These are phyloP conservation scores for Erythrocercus mccallii DNA, from an alignment of 2,113 vertebrate species.

Conservation along the genomic window DNA sequence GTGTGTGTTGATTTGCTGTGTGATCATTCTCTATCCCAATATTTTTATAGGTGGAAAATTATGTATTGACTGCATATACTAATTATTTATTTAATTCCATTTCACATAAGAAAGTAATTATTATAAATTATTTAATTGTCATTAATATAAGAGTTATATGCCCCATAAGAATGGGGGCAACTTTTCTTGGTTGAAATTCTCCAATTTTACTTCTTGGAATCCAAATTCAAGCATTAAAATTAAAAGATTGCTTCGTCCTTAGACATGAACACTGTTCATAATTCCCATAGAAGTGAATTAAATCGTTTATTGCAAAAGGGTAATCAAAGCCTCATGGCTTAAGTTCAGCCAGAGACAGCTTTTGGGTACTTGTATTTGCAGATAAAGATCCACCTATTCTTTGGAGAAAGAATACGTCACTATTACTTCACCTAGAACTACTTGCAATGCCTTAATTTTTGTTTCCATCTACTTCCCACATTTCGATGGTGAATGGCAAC, in stretches of 20 bases:
- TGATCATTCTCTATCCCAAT: background rate
- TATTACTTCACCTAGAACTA: background rate
- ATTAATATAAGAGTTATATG: background rate
- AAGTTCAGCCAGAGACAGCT: background rate
- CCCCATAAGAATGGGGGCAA: background rate
- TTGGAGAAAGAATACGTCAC: background rate
- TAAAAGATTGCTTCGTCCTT: background rate
- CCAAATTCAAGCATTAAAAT: background rate
- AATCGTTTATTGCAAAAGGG: background rate
- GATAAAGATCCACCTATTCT: background rate
- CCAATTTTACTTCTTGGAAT: background rate
- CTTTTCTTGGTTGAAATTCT: background rate
- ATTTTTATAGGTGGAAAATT: background rate
- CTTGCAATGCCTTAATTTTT: conserved; percentile 4
- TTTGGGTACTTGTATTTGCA: background rate
- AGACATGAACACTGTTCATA: background rate
- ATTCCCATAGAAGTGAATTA: background rate
- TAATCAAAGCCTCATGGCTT: background rate
- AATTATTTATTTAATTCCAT: background rate
- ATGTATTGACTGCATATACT: background rate
- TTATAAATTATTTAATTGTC: background rate
- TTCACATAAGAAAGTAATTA: background rate
- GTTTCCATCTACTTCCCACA: conserved; percentile 16
- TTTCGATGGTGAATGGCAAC: background rate
- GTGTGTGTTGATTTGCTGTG: background rate